Base-by-base conservation (phyloP, 2,797 vertebrate species). In the Psittacula echo region DNA sequence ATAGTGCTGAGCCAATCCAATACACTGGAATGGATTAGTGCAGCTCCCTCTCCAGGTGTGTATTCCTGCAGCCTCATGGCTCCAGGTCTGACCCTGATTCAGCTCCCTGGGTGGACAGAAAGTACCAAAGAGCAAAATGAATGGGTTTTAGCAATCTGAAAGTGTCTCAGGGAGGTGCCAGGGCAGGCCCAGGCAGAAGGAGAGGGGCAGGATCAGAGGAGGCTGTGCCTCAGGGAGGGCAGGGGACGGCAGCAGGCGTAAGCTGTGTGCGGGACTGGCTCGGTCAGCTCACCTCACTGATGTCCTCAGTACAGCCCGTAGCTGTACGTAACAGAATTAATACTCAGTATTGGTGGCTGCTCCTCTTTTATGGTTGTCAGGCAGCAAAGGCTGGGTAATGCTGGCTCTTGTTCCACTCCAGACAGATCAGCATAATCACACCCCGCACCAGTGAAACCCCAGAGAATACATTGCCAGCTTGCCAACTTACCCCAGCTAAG, bases 161-260 rank as follows among this genome's bases (percentile, higher is more conserved):
- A 83, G 41, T 9, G 13, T 37, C 56, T 67, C 2, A 5, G 41
- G 21, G 48, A 71, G 23, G 65, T 61, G 53, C 23, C 23, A 54
- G 44, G 51, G 60, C 27, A 82, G 60, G 54, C 15, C 45, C 13
- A 29, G 54, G 21, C 54, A 79, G 61, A 86, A 65, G 32, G 53
- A 86, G 44, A 89, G 42, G 30, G 21, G 7, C 50, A 90, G 37
- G 45, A 71, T 42, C 11, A 37, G 47, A 37, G 47, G 24, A 6
- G 24, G 42, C 45, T 60, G 39, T 1, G 5, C 34, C 17, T 37
- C 0, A 0, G 41, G n/a, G 53, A 47, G 30, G 42, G 64, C 73
- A 78, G 62, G 29, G 56, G 64, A 68, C 30, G 89, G 68, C 53
- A 88, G 60, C 34, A 44, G 42, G 41, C 39, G 11, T 29, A 34